These are phyloP conservation scores for Odontamblyopus lacepedii DNA, from an alignment of 2,797 vertebrate genomes.

Conservation along the genomic window DNA sequence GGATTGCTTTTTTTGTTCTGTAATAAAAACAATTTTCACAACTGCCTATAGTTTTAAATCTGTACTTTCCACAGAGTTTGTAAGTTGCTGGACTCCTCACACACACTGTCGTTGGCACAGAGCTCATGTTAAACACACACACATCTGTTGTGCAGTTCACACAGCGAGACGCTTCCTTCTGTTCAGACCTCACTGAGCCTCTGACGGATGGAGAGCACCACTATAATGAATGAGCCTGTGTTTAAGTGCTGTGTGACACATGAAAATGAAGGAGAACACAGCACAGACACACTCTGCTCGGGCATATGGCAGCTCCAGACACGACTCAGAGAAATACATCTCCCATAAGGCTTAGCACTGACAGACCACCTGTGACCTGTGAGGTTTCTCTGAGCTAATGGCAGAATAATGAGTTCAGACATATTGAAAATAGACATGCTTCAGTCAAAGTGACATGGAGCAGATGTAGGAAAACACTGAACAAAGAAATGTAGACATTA, in stretches of 20 bases:
- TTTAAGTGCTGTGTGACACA: conserved; percentile 5
- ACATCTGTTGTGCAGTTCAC: neutral
- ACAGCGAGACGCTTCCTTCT: conserved; percentile 5
- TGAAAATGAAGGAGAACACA: neutral
- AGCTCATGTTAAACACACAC: neutral
- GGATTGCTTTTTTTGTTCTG: neutral
- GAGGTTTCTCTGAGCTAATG: neutral
- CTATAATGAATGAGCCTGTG: conserved; percentile 1
- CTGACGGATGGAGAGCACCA: conserved; percentile 3
- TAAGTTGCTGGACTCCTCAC: neutral
- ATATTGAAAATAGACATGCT: neutral
- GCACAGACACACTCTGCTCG: neutral
- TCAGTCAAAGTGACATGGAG: too few relatives aligned
- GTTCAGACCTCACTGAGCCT: conserved; percentile 6
- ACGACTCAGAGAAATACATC: neutral
- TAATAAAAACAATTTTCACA: neutral
- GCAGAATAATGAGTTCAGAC: neutral
- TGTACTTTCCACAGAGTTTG: neutral
- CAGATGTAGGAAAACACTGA: too few relatives aligned
- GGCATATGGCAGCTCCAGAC: neutral
- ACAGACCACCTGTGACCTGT: neutral
- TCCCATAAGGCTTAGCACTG: neutral
- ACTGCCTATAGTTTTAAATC: neutral
- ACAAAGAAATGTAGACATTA: too few relatives aligned
- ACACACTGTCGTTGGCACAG: neutral